Base-by-base conservation (phyloP, 2,888 invertebrate species). In the Ectobius pallidus region DNA sequence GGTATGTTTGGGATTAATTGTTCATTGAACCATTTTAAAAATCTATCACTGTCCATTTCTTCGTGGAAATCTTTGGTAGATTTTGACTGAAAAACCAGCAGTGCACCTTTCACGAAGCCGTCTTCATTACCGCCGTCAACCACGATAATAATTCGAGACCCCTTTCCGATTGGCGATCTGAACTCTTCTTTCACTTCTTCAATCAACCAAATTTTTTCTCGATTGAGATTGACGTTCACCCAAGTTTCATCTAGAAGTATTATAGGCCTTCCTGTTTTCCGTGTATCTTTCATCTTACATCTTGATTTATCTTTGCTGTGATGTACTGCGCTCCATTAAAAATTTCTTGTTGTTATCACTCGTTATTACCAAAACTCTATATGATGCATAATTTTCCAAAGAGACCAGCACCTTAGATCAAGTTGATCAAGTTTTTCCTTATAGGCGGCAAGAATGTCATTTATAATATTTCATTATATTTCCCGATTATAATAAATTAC, bases 191-290 rank as follows among this genome's bases (percentile, higher is more conserved):
- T 46, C 3, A 14, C 46, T 14, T 46, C 46, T n/a, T 46, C 46
- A 46, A n/a, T 46, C 4, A 46, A 4, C 46, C 46, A 46, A 7
- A 46, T 46, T 14, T 46, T 46, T n/a, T 46, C n/a, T 46, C 46
- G 4, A 14, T 7, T 46, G 18, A 46, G 46, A 46, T 46, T 46
- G n/a, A 46, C 46, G n/a, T 46, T 46, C 9, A 46, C n/a, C 46
- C 46, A 46, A 46, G 46, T 46, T 46, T 46, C 46, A 46, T 46
- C 46, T 46, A 46, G 46, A 46, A 46, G 18, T 46, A 46, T 46
- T 46, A 46, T 46, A 46, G 46, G 46, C n/a, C 46, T 46, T 46
- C 46, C 46, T n/a, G 46, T 46, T 46, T 46, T n/a, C n/a, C n/a
- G 46, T 4, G 18, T 4, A 46, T 46, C 46, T 46, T n/a, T 46